phyloP scores from a whole-genome alignment of 53 echinoderm and acorn worm genomes.

The Paracentrotus lividus region DNA sequence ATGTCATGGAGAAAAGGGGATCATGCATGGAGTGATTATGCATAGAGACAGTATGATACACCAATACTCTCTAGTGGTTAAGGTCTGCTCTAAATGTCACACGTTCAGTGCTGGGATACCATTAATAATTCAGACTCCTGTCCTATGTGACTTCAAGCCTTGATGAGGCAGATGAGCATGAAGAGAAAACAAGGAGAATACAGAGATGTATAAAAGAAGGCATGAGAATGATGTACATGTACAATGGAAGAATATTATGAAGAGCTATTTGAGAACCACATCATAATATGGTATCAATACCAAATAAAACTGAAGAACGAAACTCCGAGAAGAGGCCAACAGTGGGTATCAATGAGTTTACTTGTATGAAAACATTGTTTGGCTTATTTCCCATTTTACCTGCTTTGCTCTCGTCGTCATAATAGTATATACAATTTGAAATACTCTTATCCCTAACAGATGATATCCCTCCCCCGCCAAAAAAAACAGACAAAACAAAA shows the following conservation, averaged over 20 bases:
- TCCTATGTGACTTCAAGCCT: not conserved
- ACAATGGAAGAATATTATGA: not conserved
- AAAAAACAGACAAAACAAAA: too few species aligned
- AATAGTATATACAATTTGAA: too few species aligned
- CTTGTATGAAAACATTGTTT: not conserved
- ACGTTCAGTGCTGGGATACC: not conserved
- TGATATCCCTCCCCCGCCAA: too few species aligned
- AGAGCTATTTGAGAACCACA: not conserved
- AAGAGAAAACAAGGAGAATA: not conserved
- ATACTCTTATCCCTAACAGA: too few species aligned
- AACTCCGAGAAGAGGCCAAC: not conserved
- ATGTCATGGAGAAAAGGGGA: not conserved
- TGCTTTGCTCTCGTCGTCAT: too few species aligned
- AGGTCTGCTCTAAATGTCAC: constrained; percentile 26
- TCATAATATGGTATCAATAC: not conserved
- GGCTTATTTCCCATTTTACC: too few species aligned
- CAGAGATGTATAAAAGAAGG: not conserved
- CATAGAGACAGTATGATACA: constrained; percentile 36
- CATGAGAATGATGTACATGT: not conserved
- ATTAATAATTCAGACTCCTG: constrained; percentile 21
- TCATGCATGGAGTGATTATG: constrained; percentile 13
- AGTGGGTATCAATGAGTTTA: not conserved
- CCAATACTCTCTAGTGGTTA: constrained; percentile 9
- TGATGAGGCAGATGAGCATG: not conserved
- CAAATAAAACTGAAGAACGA: not conserved